These are phyloP conservation scores for Callosobruchus maculatus DNA, from an alignment of 2,888 invertebrate species.

Conservation along the genomic window DNA sequence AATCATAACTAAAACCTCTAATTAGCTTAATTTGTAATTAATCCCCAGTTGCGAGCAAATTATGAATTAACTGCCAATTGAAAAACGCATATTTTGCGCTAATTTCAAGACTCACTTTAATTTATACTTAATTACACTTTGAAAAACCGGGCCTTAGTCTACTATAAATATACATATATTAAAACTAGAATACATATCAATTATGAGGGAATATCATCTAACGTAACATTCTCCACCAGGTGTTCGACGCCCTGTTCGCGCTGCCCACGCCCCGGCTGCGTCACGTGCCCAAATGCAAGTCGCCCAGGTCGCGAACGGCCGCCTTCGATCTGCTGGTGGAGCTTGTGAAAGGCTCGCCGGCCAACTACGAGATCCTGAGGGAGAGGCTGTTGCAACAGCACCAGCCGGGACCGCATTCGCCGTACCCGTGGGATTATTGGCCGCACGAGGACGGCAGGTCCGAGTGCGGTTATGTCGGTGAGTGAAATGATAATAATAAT, in stretches of 20 bases:
- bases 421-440: conserved; percentile 98
- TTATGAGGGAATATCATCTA: too few relatives aligned
- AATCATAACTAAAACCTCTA: too few relatives aligned
- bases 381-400: conserved; percentile 82
- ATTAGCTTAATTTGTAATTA: too few relatives aligned
- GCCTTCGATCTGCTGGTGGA: conserved; percentile 90
- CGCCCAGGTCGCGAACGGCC: conserved; percentile 81
- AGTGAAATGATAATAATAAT: too few relatives aligned
- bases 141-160: too few relatives aligned
- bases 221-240: conserved; percentile 60
- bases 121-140: too few relatives aligned
- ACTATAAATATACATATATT: too few relatives aligned
- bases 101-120: too few relatives aligned
- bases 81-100: too few relatives aligned
- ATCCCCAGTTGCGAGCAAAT: too few relatives aligned
- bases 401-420: conserved; percentile 74
- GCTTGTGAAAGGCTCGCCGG: conserved; percentile 77
- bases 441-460: conserved; percentile 93
- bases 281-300: conserved; percentile 90
- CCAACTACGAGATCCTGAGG: conserved; percentile 82
- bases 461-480: conserved; percentile 82
- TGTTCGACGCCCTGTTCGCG: conserved; percentile 83
- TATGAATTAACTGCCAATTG: too few relatives aligned
- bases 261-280: conserved; percentile 82
- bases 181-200: too few relatives aligned